Evolutionary conservation across 2,797 vertebrate species (phyloP).

Genomic region (Telmatherina bonti): DNA sequence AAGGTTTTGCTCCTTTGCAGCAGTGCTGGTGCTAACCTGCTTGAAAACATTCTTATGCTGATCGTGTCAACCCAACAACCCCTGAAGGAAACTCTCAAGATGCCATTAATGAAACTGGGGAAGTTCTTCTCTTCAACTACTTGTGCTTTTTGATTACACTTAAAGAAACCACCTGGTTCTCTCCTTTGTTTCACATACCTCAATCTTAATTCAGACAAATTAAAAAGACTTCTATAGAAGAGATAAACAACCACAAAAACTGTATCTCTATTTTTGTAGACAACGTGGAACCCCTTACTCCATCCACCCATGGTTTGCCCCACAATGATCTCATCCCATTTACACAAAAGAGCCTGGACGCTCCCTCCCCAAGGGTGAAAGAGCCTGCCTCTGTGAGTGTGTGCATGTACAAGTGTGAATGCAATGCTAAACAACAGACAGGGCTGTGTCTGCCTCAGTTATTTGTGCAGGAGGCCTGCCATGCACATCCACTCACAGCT

Average conservation of each 20-base stretch:
- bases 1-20: constrained; percentile 51
- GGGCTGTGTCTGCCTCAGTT: constrained; percentile 62
- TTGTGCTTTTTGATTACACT: constrained; percentile 13
- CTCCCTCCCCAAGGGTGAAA: constrained; percentile 59
- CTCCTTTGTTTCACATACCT: background rate
- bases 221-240: background rate
- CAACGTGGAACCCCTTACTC: constrained; percentile 49
- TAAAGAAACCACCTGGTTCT: background rate
- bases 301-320: constrained; percentile 54
- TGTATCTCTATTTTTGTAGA: constrained; percentile 38
- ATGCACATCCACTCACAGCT: constrained; percentile 48
- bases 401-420: constrained; percentile 26
- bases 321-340: constrained; percentile 72
- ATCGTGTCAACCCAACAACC: constrained; percentile 22
- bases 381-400: constrained; percentile 45
- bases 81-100: constrained; percentile 42
- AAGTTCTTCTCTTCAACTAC: constrained; percentile 16
- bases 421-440: constrained; percentile 54
- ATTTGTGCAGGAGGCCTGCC: constrained; percentile 41
- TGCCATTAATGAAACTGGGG: constrained; percentile 40
- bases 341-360: constrained; percentile 78
- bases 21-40: constrained; percentile 54
- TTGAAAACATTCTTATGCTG: constrained; percentile 49
- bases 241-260: background rate
- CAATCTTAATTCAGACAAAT: constrained; percentile 14